These are phyloP conservation scores for Nothobranchius kuhntae DNA, from an alignment of 2,113 vertebrate genomes.

Conservation along the genomic window DNA sequence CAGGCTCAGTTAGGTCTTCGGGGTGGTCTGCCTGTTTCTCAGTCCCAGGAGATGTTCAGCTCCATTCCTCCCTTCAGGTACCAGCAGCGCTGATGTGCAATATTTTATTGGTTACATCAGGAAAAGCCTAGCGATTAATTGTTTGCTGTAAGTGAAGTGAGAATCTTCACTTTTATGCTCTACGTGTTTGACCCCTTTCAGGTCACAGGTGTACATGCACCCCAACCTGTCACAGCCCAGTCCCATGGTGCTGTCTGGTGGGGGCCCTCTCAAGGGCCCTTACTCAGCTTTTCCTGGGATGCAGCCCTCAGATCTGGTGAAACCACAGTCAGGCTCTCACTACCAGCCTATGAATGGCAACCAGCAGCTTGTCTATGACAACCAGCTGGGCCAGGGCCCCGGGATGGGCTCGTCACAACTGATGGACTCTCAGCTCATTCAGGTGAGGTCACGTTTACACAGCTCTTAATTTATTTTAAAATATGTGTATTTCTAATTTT, in stretches of 20 bases:
- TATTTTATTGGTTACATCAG: not conserved
- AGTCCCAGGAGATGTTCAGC: conserved; percentile 98
- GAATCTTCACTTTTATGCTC: not conserved
- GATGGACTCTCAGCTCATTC: conserved; percentile 97
- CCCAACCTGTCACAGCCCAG: conserved; percentile 95
- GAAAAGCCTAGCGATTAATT: not conserved
- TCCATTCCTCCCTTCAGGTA: conserved; percentile 97
- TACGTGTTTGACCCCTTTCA: conserved; percentile 44
- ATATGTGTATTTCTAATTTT: not conserved
- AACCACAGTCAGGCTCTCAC: conserved; percentile 91
- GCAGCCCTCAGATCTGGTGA: conserved; percentile 96
- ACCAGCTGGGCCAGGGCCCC: conserved; percentile 88
- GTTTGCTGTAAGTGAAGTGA: not conserved
- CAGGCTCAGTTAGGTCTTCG: conserved; percentile 94
- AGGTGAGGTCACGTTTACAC: conserved; percentile 75
- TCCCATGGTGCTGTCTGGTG: conserved; percentile 94
- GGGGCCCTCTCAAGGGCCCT: conserved; percentile 89
- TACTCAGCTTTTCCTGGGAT: conserved; percentile 95
- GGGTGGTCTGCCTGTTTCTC: conserved; percentile 93
- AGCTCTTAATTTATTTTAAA: not conserved
- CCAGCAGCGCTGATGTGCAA: not conserved
- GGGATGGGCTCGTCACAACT: conserved; percentile 95
- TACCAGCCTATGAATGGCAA: conserved; percentile 95
- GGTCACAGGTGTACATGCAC: conserved; percentile 99
- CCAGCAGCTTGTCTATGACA: conserved; percentile 93